Evolutionary conservation across 1,140 invertebrate species (phyloP), one percentile per base, ranked within the genome.

Genomic region (Calycopis cecrops): DNA sequence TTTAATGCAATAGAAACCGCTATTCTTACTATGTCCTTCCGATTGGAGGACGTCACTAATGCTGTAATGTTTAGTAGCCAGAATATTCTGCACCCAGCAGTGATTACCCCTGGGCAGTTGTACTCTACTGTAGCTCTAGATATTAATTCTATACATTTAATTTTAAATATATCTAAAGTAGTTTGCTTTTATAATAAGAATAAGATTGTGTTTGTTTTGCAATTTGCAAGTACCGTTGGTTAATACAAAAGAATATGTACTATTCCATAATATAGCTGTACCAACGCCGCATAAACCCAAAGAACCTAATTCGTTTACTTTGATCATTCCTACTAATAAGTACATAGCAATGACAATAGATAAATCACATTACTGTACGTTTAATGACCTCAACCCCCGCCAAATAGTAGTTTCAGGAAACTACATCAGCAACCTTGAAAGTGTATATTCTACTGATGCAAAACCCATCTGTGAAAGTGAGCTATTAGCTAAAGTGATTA

Each of bases 251-350:
- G 6, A 28, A 28, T 28, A 28, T 28, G 21, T 28, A 35, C 33
- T 40, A n/a, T 8, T 14, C 4, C 38, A 12, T 14, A 40, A 40
- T 14, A 14, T 40, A 40, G 38, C 12, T 40, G 12, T 40, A 6
- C 21, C 21, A 3, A 28, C 21, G 21, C 21, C 21, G 6, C 21
- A 28, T 28, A 28, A 28, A 28, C 21, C 21, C 21, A 28, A 28
- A 48, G 33, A 47, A 9, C 28, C 48, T 92, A 91, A 64, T 64
- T 97, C 49, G 6, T 57, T 53, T 51, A 50, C 11, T 52, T 52
- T 55, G 6, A 28, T 6, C 6, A 28, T 65, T 37, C 61, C 57
- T 1, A 47, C 28, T 35, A 44, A 16, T 35, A 57, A 62, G 18
- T 59, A 62, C 18, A 48, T 55, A 21, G 60, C 54, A n/a, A 54